Evolutionary conservation across 2,113 vertebrate species (phyloP), one percentile per base, ranked within the genome.

Genomic region (Phylloscopus trochilus): DNA sequence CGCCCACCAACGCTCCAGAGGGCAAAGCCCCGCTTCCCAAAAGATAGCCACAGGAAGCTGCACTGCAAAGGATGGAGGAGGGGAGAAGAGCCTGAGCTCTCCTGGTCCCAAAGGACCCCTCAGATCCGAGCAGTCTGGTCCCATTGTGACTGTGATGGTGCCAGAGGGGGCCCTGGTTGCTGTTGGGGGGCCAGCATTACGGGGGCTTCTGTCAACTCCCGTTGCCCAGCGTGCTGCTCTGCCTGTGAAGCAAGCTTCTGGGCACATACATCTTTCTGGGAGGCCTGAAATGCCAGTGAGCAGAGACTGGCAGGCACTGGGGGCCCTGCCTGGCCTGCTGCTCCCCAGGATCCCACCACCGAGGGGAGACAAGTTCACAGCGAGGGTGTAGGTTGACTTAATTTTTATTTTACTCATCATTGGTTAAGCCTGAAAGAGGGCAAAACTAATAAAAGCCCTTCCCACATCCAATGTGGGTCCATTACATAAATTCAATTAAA

Each of bases 401-500:
- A 41, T 55, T 85, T 60, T 69, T 56, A 43, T 80, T 78, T 87
- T 84, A 20, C 28, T 83, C 47, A 10, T 70, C 47, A 28, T 0
- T 63, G 20, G 43, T 89, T 83, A 82, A 90, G 39, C 27, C 68
- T 59, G 27, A 78, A 63, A 83, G 30, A 62, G 68, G 35, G 47
- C 20, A n/a, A 67, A 85, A n/a, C 43, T 59, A 49, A 69, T 10
- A 80, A 74, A 78, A 89, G 6, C 13, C 46, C 35, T 64, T 88
- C 83, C 30, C 51, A 63, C 39, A 86, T 83, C 59, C 81, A 89
- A 7, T 84, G 73, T 7, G 46, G 59, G 76, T 67, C 89, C 47
- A 70, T 96, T 90, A 93, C 75, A 87, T 87, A 95, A 97, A 89
- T 69, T 74, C 55, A 89, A 75, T 82, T 74, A 84, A 77, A 85